Conservation (phyloP, 2,888 invertebrate genomes). For the Eupithecia abbreviata region DNA sequence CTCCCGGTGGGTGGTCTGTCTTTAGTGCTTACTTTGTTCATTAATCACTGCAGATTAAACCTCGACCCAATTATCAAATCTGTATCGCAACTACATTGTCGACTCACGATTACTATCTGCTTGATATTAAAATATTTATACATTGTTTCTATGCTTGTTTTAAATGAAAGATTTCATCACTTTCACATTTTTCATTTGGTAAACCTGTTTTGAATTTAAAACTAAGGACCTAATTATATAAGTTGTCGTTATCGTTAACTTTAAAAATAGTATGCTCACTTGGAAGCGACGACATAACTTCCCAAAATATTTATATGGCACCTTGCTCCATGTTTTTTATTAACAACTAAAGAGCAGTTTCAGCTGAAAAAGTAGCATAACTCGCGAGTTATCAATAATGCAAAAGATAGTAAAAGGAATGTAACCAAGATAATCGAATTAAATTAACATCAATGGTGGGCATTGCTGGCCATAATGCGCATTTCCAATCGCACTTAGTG, state of each 20-base stretch:
- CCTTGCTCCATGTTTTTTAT: conserved; percentile 1
- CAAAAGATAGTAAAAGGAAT: conserved; percentile 23
- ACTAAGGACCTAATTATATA: not conserved
- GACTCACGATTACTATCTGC: conserved; percentile 40
- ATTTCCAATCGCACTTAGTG: conserved; percentile 37
- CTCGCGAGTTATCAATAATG: conserved; percentile 14
- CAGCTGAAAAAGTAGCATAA: not conserved
- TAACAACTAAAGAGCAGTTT: not conserved
- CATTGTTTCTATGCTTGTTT: conserved; percentile 17
- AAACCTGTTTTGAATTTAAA: not conserved
- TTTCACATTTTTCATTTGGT: not conserved
- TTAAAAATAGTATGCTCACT: not conserved
- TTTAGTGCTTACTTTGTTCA: conserved; percentile 73
- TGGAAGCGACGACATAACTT: not conserved
- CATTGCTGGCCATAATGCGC: conserved; percentile 45
- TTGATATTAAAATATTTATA: conserved; percentile 21
- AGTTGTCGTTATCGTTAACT: not conserved
- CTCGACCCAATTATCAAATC: conserved; percentile 74
- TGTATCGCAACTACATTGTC: conserved; percentile 61
- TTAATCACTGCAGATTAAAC: conserved; percentile 77
- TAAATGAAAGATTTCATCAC: not conserved
- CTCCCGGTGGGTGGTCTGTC: conserved; percentile 80
- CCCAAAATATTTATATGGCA: conserved; percentile 4
- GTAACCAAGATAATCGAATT: conserved; percentile 20
- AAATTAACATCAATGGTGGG: conserved; percentile 35